phyloP scores from a whole-genome alignment of 1,140 invertebrate species.

The Zaprionus africanus region DNA sequence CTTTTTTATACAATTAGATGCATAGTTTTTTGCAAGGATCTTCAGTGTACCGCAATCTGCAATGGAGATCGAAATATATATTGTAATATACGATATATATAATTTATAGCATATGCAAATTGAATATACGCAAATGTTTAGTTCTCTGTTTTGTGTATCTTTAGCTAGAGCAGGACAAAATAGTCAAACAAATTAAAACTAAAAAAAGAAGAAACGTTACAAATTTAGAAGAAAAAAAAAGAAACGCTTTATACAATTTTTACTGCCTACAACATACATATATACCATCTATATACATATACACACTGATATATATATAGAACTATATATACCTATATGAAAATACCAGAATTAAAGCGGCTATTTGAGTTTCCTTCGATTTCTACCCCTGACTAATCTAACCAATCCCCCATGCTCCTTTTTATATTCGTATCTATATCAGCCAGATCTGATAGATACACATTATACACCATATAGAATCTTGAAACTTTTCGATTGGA shows the following conservation, averaged over 20 bases:
- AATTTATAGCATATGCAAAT: slow-evolving; percentile 21
- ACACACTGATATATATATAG: slow-evolving; percentile 20
- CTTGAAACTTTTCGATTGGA: slow-evolving; percentile 16
- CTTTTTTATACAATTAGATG: slow-evolving; percentile 33
- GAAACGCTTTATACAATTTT: slow-evolving; percentile 44
- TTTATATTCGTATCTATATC: neutral
- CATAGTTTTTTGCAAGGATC: slow-evolving; percentile 19
- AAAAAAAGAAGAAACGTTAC: slow-evolving; percentile 19
- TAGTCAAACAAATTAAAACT: slow-evolving; percentile 15
- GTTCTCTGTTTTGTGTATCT: slow-evolving; percentile 12
- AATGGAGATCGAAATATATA: slow-evolving; percentile 11
- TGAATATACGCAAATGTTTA: slow-evolving; percentile 33
- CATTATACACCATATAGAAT: neutral
- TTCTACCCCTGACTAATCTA: neutral
- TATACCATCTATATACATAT: slow-evolving; percentile 6
- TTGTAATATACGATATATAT: slow-evolving; percentile 19
- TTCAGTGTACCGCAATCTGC: neutral
- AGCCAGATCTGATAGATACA: neutral
- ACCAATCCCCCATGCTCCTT: neutral
- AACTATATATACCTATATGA: slow-evolving; percentile 14
- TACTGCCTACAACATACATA: slow-evolving; percentile 38
- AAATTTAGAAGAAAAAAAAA: slow-evolving; percentile 17
- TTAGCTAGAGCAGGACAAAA: slow-evolving; percentile 9
- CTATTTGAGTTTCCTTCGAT: slow-evolving; percentile 10
- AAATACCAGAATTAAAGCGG: slow-evolving; percentile 17